Base-by-base conservation (phyloP, 1,140 invertebrate species). In the Drosophila ficusphila region DNA sequence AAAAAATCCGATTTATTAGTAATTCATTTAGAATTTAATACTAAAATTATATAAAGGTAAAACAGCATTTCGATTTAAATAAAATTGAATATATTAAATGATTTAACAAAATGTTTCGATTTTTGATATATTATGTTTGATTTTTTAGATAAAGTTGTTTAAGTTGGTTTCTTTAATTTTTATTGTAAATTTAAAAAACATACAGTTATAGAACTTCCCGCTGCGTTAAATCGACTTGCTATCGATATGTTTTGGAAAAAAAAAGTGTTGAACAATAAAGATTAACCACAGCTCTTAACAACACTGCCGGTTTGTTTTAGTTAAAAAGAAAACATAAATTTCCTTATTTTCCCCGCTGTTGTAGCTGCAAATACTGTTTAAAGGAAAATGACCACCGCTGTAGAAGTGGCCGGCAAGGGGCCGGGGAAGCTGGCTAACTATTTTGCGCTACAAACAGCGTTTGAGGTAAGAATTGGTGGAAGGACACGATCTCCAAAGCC, bases 361-460 rank as follows among this genome's bases (percentile, higher is more conserved):
- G 14, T 14, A 11, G 11, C 4, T 3, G 14, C 6, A n/a, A 31
- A 16, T 23, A 14, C 31, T 23, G 14, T n/a, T 21, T 8, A 12
- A 16, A 46, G 5, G 9, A 64, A 14, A 33, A 85, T 85, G 79
- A 76, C 52, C 54, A 54, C 44, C 12, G 48, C 74, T 19, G 7
- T 42, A 4, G 46, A 65, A 33, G 56, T 29, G 21, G 51, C 21
- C 31, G 29, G 33, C 7, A 56, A 16, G 18, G n/a, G 16, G 6
- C 9, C 36, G n/a, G 6, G 27, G 1, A 65, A 52, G 25, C 41
- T 48, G 11, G 60, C 41, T 6, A 75, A 78, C 34, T 88, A 82
- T 52, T 82, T 68, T 58, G 48, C 27, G 5, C 48, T 88, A 21
- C 77, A 77, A 41, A 11, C 82, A 19, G 51, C 82, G 0, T 86